Conservation (phyloP, 2,888 invertebrate species). For the Cataglyphis rosenhaueri region DNA sequence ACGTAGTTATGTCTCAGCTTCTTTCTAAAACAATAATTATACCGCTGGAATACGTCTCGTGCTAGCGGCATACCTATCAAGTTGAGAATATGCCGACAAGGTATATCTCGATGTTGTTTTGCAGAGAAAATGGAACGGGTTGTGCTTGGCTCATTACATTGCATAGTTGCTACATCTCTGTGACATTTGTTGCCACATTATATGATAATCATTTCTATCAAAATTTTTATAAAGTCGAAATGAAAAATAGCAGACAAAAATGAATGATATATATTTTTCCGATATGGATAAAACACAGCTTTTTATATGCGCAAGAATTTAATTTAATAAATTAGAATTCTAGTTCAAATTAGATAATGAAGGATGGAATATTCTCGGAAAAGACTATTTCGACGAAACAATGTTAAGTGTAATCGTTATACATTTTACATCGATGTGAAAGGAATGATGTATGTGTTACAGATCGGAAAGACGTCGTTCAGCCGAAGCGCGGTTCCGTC, state of each 20-base stretch:
- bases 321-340: not conserved
- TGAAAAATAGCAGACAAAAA: not conserved
- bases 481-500: constrained; percentile 53
- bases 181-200: constrained; percentile 7
- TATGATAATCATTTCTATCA: not conserved
- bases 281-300: not conserved
- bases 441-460: constrained; percentile 50
- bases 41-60: constrained; percentile 31
- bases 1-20: not conserved
- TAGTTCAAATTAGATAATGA: not conserved
- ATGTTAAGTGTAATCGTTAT: constrained; percentile 1
- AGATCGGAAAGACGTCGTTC: constrained; percentile 64
- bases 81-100: constrained; percentile 41
- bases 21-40: constrained; percentile 43
- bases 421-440: constrained; percentile 14
- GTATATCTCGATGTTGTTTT: constrained; percentile 35
- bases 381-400: constrained; percentile 3
- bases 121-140: constrained; percentile 20
- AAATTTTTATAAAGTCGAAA: constrained; percentile 6
- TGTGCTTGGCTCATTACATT: constrained; percentile 13
- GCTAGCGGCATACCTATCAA: constrained; percentile 12
- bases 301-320: not conserved
- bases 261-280: not conserved
- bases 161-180: not conserved
- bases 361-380: not conserved